phyloP scores from a whole-genome alignment of 2,888 invertebrate species.

The Ectemnius cavifrons region DNA sequence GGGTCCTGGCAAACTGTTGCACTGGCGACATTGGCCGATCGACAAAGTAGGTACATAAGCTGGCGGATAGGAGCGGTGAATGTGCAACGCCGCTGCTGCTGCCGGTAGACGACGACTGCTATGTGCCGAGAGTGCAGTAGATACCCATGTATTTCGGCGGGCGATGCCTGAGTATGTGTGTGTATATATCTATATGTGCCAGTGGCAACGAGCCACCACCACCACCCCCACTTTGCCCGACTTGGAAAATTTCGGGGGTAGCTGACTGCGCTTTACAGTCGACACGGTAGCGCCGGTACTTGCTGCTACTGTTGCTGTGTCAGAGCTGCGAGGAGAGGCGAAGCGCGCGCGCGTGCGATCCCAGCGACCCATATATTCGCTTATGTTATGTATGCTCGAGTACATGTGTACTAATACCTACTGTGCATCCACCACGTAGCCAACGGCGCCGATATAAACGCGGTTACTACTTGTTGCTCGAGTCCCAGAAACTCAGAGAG shows the following conservation, averaged over 20 bases:
- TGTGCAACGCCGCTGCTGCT: not conserved
- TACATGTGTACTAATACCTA: conserved; percentile 56
- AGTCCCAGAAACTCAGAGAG: conserved; percentile 63
- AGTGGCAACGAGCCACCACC: conserved; percentile 34
- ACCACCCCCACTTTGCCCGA: conserved; percentile 41
- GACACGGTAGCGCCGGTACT: conserved; percentile 39
- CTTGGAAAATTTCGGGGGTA: conserved; percentile 64
- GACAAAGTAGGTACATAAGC: conserved; percentile 20
- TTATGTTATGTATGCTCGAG: conserved; percentile 35
- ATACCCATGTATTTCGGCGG: conserved; percentile 21
- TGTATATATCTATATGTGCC: conserved; percentile 31
- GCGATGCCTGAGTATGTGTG: conserved; percentile 29
- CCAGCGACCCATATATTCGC: conserved; percentile 46
- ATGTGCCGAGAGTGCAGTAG: conserved; percentile 7
- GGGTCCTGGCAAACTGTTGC: conserved; percentile 52
- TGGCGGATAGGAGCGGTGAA: conserved; percentile 20
- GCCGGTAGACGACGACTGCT: conserved; percentile 9
- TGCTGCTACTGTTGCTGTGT: conserved; percentile 38
- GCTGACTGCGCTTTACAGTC: conserved; percentile 48
- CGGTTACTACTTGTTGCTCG: conserved; percentile 76
- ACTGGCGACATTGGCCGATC: conserved; percentile 55
- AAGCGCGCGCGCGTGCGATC: conserved; percentile 34
- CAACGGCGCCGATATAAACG: conserved; percentile 67
- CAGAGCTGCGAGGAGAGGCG: conserved; percentile 47
- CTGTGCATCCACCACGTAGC: conserved; percentile 55